These are phyloP conservation scores for Centropus unirufus DNA, from an alignment of 2,113 vertebrate species.

Conservation along the genomic window DNA sequence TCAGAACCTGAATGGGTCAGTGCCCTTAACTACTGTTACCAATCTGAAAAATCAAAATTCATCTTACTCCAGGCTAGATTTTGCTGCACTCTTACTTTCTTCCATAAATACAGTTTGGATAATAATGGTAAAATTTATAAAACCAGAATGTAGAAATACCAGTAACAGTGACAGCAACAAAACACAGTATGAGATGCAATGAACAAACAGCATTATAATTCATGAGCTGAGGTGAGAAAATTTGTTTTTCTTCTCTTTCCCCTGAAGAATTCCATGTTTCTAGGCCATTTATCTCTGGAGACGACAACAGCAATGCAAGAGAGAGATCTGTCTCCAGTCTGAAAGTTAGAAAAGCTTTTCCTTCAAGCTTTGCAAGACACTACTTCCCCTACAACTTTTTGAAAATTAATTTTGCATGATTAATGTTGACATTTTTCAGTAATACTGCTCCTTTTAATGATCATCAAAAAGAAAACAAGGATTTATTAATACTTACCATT, in stretches of 20 bases:
- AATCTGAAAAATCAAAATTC: background rate
- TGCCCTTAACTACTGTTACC: background rate
- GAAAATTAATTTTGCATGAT: background rate
- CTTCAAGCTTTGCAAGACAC: background rate
- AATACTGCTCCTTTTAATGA: background rate
- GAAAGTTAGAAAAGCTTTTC: background rate
- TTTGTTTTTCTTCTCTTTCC: background rate
- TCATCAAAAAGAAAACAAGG: background rate
- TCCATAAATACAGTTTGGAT: background rate
- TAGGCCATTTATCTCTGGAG: background rate
- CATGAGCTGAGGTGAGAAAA: background rate
- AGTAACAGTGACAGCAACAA: background rate
- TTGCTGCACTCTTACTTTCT: background rate
- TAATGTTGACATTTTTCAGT: background rate
- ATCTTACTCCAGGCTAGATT: background rate
- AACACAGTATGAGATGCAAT: background rate
- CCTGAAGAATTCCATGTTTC: background rate
- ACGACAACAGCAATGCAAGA: background rate
- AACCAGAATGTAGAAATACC: background rate
- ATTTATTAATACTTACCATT: background rate
- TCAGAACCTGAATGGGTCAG: background rate
- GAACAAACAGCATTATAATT: background rate
- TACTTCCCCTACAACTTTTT: background rate
- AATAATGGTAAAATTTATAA: background rate
- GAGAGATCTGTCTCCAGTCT: background rate